Evolutionary conservation across 2,113 vertebrate species (phyloP).

Genomic region (Hucho hucho): DNA sequence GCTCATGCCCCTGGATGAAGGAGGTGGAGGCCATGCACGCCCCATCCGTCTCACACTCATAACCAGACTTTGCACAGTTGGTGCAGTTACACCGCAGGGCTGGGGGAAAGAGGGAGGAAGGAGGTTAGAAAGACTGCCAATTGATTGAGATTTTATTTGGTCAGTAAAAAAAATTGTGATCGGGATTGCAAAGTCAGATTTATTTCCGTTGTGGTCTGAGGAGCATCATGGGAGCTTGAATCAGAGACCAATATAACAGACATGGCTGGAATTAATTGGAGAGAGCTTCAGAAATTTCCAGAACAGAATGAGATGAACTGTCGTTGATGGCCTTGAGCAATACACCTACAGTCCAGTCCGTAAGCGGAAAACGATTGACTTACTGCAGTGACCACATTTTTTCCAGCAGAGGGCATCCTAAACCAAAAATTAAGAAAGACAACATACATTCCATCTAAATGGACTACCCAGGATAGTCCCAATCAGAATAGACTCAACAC

Average conservation of each 20-base stretch:
- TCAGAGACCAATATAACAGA: no score
- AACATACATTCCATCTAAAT: not conserved
- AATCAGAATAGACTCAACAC: constrained; percentile 14
- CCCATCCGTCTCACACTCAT: constrained; percentile 92
- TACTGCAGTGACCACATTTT: not conserved
- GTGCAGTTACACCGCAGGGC: constrained; percentile 90
- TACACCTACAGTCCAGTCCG: not conserved
- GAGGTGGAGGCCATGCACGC: constrained; percentile 95
- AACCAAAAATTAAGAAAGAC: not conserved
- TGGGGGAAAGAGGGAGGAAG: constrained; percentile 46
- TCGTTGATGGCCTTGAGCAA: no score
- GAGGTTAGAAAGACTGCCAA: not conserved
- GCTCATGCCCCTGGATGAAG: constrained; percentile 80
- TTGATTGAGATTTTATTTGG: no score
- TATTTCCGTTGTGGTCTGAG: no score
- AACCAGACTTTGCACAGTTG: constrained; percentile 85
- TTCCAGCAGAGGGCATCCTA: constrained; percentile 61
- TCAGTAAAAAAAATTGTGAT: no score
- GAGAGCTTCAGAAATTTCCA: no score
- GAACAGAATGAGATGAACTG: no score
- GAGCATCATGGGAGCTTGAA: no score
- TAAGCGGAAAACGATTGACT: not conserved
- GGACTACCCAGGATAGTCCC: not conserved
- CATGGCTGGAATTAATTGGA: no score
- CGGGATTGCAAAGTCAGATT: no score